These are phyloP conservation scores for Calliscelio sp. DNA, from an alignment of 2,888 invertebrate species.

Conservation along the genomic window DNA sequence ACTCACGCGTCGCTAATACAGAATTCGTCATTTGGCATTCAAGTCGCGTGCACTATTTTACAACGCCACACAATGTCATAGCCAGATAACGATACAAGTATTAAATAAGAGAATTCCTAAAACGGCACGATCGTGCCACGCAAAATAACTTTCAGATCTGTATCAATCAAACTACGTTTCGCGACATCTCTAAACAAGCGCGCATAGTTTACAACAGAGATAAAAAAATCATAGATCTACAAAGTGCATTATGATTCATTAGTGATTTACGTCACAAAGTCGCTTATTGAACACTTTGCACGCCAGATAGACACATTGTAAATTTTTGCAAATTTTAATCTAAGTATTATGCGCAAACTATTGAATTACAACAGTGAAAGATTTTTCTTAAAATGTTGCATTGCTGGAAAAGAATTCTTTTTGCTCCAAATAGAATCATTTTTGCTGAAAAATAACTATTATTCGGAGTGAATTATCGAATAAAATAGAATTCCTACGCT, in stretches of 20 bases:
- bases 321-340: not conserved
- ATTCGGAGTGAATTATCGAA: too few species aligned
- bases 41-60: conserved; percentile 10
- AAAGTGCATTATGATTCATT: conserved; percentile 42
- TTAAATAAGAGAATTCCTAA: conserved; percentile 43
- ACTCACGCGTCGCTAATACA: conserved; percentile 1
- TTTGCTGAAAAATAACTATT: too few species aligned
- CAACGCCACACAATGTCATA: conserved; percentile 32
- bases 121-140: not conserved
- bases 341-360: too few species aligned
- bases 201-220: conserved; percentile 6
- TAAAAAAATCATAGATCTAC: conserved; percentile 11
- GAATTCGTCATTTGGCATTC: conserved; percentile 31
- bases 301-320: not conserved
- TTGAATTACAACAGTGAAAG: too few species aligned
- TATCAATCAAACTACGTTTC: conserved; percentile 52
- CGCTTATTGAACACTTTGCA: conserved; percentile 2
- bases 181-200: conserved; percentile 15
- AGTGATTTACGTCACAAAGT: conserved; percentile 36
- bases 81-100: conserved; percentile 30
- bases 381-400: too few species aligned
- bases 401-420: too few species aligned
- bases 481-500: too few species aligned
- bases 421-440: too few species aligned
- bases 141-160: conserved; percentile 39